Evolutionary conservation across 2,113 vertebrate species (phyloP).

Genomic region (Sakesphorus luctuosus): DNA sequence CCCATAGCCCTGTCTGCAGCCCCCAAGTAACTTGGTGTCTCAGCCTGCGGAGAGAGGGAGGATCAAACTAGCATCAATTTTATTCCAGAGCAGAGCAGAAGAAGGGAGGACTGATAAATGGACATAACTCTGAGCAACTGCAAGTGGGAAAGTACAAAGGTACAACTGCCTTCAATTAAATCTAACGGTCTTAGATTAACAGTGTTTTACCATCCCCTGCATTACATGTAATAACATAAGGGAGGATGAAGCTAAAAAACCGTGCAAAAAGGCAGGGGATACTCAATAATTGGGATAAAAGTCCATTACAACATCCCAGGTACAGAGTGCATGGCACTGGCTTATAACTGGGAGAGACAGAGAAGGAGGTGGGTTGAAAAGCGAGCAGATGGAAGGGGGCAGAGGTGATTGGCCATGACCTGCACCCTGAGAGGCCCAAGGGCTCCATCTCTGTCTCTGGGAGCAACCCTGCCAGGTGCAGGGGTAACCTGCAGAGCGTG

Average conservation of each 20-base stretch:
- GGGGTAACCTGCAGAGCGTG: background rate
- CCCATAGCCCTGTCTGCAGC: background rate
- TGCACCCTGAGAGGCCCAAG: background rate
- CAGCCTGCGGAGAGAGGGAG: background rate
- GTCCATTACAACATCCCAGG: background rate
- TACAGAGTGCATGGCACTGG: background rate
- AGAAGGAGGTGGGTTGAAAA: background rate
- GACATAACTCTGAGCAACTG: background rate
- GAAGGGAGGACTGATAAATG: background rate
- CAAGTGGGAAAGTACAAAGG: background rate
- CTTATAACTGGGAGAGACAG: background rate
- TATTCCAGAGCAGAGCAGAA: background rate
- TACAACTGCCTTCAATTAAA: background rate
- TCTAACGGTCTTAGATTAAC: background rate
- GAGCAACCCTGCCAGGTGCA: background rate
- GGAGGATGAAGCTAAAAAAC: background rate
- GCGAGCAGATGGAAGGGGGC: background rate
- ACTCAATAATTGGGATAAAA: background rate
- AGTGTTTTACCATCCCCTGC: background rate
- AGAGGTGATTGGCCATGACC: accelerated
- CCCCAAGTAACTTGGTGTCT: background rate
- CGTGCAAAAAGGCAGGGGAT: background rate
- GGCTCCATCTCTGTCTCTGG: background rate
- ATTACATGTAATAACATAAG: accelerated
- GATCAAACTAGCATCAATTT: background rate